Percentiles rank a stretch among this genome's conserved stretches.
Evolutionary conservation across 2,888 invertebrate species (phyloP).

Genomic region (Barypeithes pellucidus): DNA sequence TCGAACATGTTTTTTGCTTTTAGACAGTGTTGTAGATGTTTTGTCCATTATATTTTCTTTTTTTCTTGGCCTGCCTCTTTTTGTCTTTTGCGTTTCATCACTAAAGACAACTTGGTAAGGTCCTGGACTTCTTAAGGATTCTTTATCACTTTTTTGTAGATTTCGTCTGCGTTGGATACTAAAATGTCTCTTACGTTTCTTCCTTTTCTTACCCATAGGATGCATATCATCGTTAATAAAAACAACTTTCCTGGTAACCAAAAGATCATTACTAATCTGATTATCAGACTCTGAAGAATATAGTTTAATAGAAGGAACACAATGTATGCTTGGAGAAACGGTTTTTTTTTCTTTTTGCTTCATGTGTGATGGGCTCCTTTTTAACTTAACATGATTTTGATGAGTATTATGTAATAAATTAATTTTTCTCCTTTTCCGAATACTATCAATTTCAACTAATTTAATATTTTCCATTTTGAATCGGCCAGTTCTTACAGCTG

Average conservation of each 20-base stretch:
- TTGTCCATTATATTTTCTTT: slow-evolving; percentile 5
- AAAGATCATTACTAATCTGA: slow-evolving; percentile 41
- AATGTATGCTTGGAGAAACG: background rate
- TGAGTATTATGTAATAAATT: slow-evolving; percentile 19
- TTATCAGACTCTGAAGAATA: slow-evolving; percentile 26
- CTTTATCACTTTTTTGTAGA: background rate
- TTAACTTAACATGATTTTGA: slow-evolving; percentile 30
- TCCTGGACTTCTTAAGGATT: background rate
- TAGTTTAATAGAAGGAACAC: background rate
- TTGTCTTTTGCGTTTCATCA: background rate
- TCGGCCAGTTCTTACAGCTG: slow-evolving; percentile 8
- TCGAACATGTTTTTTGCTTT: background rate
- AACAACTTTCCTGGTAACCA: slow-evolving; percentile 55
- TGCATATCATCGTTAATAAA: slow-evolving; percentile 41
- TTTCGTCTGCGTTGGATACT: background rate
- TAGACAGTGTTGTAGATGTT: too few relatives aligned
- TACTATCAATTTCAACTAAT: slow-evolving; percentile 38
- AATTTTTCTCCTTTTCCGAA: slow-evolving; percentile 1
- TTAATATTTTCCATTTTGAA: slow-evolving; percentile 4
- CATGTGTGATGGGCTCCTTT: background rate
- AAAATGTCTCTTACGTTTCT: background rate
- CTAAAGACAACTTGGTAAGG: background rate
- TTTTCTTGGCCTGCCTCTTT: slow-evolving; percentile 8
- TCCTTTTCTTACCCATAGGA: background rate
- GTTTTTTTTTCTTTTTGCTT: background rate